phyloP scores from a whole-genome alignment of 2,113 vertebrate species.

The Sphyrna mokarran region DNA sequence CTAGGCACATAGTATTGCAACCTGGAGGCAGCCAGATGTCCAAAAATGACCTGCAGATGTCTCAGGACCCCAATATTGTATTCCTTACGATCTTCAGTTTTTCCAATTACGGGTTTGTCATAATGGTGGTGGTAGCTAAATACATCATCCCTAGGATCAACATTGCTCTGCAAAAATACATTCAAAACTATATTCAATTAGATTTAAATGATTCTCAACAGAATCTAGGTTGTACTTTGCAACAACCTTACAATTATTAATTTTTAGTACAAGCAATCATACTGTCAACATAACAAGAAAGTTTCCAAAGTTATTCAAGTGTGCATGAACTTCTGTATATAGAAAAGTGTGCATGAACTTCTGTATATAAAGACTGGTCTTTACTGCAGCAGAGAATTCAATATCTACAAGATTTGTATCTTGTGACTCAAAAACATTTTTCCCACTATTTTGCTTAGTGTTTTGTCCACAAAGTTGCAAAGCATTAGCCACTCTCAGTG shows the following conservation, averaged over 20 bases:
- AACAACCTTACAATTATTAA: not conserved
- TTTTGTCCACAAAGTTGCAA: not conserved
- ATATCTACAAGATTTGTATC: not conserved
- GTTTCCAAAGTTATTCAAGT: not conserved
- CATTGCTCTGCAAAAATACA: slow-evolving; percentile 72
- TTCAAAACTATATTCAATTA: not conserved
- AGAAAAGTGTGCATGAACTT: not conserved
- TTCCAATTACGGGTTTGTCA: slow-evolving; percentile 85
- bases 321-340: not conserved
- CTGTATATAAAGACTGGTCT: not conserved
- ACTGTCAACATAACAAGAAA: not conserved
- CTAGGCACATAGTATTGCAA: slow-evolving; percentile 96
- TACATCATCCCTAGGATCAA: slow-evolving; percentile 93
- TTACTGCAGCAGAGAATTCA: not conserved
- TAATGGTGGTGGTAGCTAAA: slow-evolving; percentile 97
- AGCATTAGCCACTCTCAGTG: not conserved
- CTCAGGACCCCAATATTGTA: slow-evolving; percentile 98
- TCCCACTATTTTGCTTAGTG: not conserved
- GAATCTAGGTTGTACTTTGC: not conserved
- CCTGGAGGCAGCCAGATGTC: slow-evolving; percentile 90
- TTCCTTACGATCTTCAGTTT: slow-evolving; percentile 95
- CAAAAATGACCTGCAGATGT: slow-evolving; percentile 96
- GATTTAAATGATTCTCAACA: not conserved
- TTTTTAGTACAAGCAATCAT: not conserved
- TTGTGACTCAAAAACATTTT: not conserved